phyloP scores from a whole-genome alignment of 2,888 invertebrate species.

The Alloscopus bannaensis region DNA sequence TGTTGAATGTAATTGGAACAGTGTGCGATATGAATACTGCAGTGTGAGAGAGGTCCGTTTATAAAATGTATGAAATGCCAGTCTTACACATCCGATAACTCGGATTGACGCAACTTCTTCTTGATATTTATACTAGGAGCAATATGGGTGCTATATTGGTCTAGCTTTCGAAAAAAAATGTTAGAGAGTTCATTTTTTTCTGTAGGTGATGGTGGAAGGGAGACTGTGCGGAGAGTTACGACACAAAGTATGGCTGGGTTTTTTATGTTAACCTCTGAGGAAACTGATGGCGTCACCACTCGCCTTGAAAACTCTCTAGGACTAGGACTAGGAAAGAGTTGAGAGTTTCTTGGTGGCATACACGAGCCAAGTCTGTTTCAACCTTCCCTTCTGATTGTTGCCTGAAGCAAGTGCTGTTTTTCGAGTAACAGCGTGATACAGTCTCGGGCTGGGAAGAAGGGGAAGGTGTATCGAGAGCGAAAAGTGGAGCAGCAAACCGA shows the following conservation, averaged over 20 bases:
- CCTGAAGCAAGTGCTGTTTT: neutral
- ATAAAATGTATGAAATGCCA: neutral
- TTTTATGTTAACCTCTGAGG: neutral
- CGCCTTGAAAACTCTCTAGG: constrained; percentile 42
- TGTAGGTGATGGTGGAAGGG: neutral
- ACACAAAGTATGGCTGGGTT: neutral
- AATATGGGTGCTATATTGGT: neutral
- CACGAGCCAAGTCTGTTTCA: neutral
- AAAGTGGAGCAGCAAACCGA: constrained; percentile 29
- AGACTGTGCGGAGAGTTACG: neutral
- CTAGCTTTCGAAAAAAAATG: neutral
- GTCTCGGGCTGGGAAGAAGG: constrained; percentile 12
- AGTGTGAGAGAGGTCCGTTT: too few species aligned
- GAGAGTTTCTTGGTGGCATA: neutral
- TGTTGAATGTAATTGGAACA: too few species aligned
- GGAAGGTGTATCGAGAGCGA: constrained; percentile 14
- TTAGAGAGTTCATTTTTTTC: constrained; percentile 25
- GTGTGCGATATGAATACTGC: too few species aligned
- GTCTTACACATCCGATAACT: constrained; percentile 11
- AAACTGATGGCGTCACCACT: constrained; percentile 24
- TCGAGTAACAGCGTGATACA: neutral
- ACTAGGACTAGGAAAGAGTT: neutral
- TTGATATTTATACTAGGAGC: constrained; percentile 9
- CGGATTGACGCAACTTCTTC: constrained; percentile 35
- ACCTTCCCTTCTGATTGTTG: neutral